These are phyloP conservation scores for Psococerastis gibbosa DNA, from an alignment of 2,888 invertebrate species.

Conservation along the genomic window DNA sequence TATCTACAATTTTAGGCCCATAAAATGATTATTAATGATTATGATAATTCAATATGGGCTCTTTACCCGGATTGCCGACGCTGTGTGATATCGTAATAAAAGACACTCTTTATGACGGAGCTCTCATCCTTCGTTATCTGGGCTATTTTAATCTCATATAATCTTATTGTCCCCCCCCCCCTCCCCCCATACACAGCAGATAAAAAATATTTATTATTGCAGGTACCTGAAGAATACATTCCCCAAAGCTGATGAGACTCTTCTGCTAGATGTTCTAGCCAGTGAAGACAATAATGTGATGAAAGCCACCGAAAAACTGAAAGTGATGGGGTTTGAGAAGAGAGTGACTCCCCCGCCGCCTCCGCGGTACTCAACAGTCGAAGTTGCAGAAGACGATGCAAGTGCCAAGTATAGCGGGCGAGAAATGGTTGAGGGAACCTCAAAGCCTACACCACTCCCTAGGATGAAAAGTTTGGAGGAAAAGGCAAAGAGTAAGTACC, in stretches of 20 bases:
- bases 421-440: conserved; percentile 22
- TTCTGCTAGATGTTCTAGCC: conserved; percentile 63
- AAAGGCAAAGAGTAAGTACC: conserved; percentile 41
- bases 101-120: too few species aligned
- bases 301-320: conserved; percentile 62
- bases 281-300: conserved; percentile 83
- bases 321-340: conserved; percentile 64
- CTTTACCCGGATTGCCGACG: too few species aligned
- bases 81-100: too few species aligned
- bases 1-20: too few species aligned
- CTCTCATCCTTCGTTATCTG: too few species aligned
- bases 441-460: conserved; percentile 33
- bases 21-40: too few species aligned
- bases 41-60: too few species aligned
- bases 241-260: conserved; percentile 73
- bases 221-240: conserved; percentile 85
- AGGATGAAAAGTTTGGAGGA: conserved; percentile 48
- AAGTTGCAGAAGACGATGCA: conserved; percentile 23
- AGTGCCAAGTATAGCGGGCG: conserved; percentile 17
- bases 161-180: too few species aligned
- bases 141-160: too few species aligned
- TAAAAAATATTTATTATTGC: conserved; percentile 24
- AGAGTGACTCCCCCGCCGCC: conserved; percentile 43
- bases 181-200: too few species aligned
- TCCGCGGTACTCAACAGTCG: conserved; percentile 29